Base-by-base conservation (phyloP, 2,113 vertebrate genomes). In the Nymphicus hollandicus region DNA sequence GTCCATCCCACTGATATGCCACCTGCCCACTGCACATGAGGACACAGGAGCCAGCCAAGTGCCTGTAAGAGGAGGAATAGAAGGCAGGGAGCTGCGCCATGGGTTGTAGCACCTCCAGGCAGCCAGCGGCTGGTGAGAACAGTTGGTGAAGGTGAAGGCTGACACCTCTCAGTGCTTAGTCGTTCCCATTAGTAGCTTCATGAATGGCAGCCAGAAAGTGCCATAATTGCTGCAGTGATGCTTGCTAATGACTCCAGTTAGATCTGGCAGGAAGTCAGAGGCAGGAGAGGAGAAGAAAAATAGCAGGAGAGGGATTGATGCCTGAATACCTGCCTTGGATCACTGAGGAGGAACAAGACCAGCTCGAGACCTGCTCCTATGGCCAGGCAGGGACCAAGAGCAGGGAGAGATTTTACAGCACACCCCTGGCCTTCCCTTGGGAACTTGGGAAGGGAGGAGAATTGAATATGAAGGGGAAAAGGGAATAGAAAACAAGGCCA, bases 171-270 rank as follows among this genome's bases (percentile, higher is more conserved):
- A 63, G 81, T 1, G 33, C 65, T 97, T 93, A 93, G 95, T 93
- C 20, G 82, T 82, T 94, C 94, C 96, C 28, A 14, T 93, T 95
- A 90, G 95, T 50, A 25, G 86, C 88, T 96, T 93, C 85, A 82
- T 93, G 91, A 97, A 83, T 81, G 92, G 76, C 95, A 97, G 96
- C 95, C 96, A 97, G 90, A 84, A 96, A 71, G 79, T 94, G 93
- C 91, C 94, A 94, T 95, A 95, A 97, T 96, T 93, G 92, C 93
- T 95, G 93, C 86, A 71, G 92, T 25, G 85, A 85, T 10, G 47
- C 74, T 76, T 56, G 84, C 92, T 97, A 97, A 96, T 93, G 95
- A 97, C 88, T 97, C 11, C n/a, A 83, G 95, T 84, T 88, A 86
- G 85, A 86, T 28, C 82, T 97, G 96, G 93, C 72, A 84, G 86